Evolutionary conservation across 2,888 invertebrate species (phyloP), one percentile per base, ranked within the genome.

Genomic region (Ichneumoninae sp.): DNA sequence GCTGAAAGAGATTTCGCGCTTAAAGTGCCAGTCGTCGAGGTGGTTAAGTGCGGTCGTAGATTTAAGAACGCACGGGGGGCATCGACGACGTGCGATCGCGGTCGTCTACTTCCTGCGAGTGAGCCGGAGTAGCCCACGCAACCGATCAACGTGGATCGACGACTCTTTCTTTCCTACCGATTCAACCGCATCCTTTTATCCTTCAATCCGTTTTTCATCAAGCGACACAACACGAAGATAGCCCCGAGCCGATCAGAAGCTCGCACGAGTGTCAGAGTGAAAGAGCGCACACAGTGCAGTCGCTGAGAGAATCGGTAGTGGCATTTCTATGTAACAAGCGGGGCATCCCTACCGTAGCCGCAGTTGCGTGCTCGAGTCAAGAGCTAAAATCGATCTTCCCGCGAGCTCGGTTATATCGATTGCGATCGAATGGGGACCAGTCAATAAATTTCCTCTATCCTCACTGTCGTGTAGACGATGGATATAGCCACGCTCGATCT

Each of bases 391-490:
- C 76, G 76, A 76, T 76, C 76, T 76, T 40, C 36, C 50, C 66
- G 4, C 30, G 73, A 47, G 65, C 65, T 40, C 40, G 36, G 40
- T 19, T 30, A 65, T 74, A 83, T 81, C 84, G 76, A 83, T 88
- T 83, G 81, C 65, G 79, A 83, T 71, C 78, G 83, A 75, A 36
- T 74, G 74, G 60, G 60, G 69, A 82, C 68, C 79, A 84, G 66
- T 86, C 88, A 84, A 88, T 88, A 88, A 88, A 88, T 88, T 87
- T 86, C 77, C 83, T 63, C 84, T 87, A 88, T 87, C 87, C 85
- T 85, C 81, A 84, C 83, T 86, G 79, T 83, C 85, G 85, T 86
- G 87, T 81, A 77, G 66, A 66, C 76, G 82, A 83, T 83, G 82
- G 80, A 85, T 82, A 76, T 36, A 86, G 81, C 82, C 85, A 78